A percentile compares a stretch with the other conserved stretches of the same genome.
phyloP scores from a whole-genome alignment of 2,113 vertebrate species.

The Barbus barbus region DNA sequence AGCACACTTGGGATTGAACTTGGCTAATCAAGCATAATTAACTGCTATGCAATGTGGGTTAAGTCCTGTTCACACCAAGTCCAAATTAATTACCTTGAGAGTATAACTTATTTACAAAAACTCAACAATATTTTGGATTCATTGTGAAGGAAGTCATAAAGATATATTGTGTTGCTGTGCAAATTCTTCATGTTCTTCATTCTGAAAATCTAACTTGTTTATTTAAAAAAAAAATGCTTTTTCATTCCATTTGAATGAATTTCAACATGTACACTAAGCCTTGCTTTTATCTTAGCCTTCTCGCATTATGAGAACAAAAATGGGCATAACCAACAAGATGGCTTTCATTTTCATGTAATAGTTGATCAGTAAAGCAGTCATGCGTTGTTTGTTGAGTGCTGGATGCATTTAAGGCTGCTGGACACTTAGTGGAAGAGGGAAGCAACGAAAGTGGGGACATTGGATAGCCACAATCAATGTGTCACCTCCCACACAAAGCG shows the following conservation, averaged over 20 bases:
- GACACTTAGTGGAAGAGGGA: not conserved
- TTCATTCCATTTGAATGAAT: not conserved
- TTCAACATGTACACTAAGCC: not conserved
- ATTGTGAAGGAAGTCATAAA: not conserved
- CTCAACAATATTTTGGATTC: not conserved
- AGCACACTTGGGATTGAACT: not conserved
- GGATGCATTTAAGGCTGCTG: conserved; percentile 8
- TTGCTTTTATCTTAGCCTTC: not conserved
- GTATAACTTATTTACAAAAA: not conserved
- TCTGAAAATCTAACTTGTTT: not conserved
- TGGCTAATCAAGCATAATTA: not conserved
- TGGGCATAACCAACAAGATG: not conserved
- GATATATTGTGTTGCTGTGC: not conserved
- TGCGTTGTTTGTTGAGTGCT: not conserved
- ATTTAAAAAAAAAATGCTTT: no score
- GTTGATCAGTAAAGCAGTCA: conserved; percentile 1
- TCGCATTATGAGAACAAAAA: not conserved
- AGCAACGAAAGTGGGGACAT: not conserved
- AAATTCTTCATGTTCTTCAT: not conserved
- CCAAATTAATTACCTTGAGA: not conserved
- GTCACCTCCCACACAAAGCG: conserved; percentile 18
- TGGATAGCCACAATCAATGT: conserved; percentile 15
- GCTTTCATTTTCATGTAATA: not conserved
- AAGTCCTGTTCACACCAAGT: not conserved
- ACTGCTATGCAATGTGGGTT: not conserved